phyloP scores from a whole-genome alignment of 1,140 invertebrate species.

The Drosophila melanogaster region Release_6_plus_ISO1_MT NT_033779.5:18250501-18251000 shows the following conservation, averaged over 20 bases:
- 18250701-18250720: too few relatives aligned
- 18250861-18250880: conserved; percentile 64
- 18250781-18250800: conserved; percentile 9
- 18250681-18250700: too few relatives aligned
- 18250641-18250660: too few relatives aligned
- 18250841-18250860: conserved; percentile 70
- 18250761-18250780: not conserved
- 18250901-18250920: conserved; percentile 24
- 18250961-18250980: conserved; percentile 77
- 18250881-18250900: conserved; percentile 41
- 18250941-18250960: conserved; percentile 67
- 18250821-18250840: conserved; percentile 61
- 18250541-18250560: conserved; percentile 13
- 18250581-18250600: too few relatives aligned
- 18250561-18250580: too few relatives aligned
- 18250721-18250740: not conserved
- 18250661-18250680: not conserved
- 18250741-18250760: not conserved
- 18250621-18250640: too few relatives aligned
- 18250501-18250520: conserved; percentile 16
- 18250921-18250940: conserved; percentile 9
- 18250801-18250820: conserved; percentile 1
- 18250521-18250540: conserved; percentile 8
- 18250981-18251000: conserved; percentile 67
- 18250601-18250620: too few relatives aligned